Percentiles rank a stretch among this genome's conserved stretches.
Evolutionary conservation across 2,113 vertebrate genomes (phyloP).

Genomic region (Alosa alosa): DNA sequence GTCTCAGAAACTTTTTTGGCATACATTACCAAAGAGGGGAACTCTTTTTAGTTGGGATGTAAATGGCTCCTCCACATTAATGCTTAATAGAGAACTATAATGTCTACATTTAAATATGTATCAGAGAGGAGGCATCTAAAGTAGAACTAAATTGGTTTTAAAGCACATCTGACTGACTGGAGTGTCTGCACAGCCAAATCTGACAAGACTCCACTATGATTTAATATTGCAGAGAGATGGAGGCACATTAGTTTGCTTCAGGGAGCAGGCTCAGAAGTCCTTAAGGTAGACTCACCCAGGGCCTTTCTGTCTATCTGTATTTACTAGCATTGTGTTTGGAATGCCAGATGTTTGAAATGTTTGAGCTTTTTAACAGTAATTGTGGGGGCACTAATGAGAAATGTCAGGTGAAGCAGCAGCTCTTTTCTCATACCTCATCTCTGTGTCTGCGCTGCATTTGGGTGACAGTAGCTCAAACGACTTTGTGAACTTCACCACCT

Average conservation of each 20-base stretch:
- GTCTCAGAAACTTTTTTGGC: neutral
- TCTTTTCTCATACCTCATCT: conserved; percentile 79
- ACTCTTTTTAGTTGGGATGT: neutral
- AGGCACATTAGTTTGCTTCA: neutral
- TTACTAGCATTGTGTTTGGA: neutral
- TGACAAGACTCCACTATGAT: neutral
- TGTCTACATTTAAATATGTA: conserved; percentile 35
- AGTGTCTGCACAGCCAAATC: neutral
- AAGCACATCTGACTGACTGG: neutral
- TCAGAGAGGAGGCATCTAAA: conserved; percentile 5
- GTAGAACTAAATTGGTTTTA: neutral
- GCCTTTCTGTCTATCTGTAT: too few species aligned
- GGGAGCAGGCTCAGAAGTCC: neutral
- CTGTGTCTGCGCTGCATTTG: conserved; percentile 93
- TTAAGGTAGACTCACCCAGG: neutral
- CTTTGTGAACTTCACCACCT: conserved; percentile 99
- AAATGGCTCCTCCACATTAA: neutral
- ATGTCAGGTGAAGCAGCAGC: too few species aligned
- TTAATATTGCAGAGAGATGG: neutral
- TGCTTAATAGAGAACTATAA: conserved; percentile 15
- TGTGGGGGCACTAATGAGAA: neutral
- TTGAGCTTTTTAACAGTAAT: neutral
- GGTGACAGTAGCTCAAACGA: conserved; percentile 98
- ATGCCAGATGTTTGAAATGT: neutral
- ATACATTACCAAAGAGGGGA: neutral